These are phyloP conservation scores for Gadopsis marmoratus DNA, from an alignment of 2,797 vertebrate species.

Conservation along the genomic window DNA sequence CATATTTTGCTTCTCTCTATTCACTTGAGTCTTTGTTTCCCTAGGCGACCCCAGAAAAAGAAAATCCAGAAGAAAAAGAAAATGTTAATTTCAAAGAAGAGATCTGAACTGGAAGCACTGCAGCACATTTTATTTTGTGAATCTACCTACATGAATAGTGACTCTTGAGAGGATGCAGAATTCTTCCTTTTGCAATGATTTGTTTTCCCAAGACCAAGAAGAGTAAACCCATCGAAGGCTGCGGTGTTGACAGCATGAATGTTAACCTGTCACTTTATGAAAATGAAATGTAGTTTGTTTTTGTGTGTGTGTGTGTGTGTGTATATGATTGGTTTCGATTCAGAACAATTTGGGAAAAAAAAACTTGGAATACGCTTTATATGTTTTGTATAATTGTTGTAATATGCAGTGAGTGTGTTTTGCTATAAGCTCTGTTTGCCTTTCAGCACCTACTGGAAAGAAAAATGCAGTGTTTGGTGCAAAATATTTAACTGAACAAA, in stretches of 20 bases:
- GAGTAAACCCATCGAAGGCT: neutral
- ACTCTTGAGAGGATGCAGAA: constrained; percentile 30
- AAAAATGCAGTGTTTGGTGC: constrained; percentile 51
- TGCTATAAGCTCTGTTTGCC: constrained; percentile 48
- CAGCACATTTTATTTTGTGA: constrained; percentile 35
- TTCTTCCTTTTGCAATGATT: constrained; percentile 43
- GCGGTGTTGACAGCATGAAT: constrained; percentile 44
- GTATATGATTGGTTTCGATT: constrained; percentile 45
- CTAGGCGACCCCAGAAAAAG: constrained; percentile 82
- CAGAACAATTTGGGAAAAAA: constrained; percentile 31
- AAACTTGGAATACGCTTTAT: constrained; percentile 61
- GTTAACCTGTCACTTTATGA: constrained; percentile 68
- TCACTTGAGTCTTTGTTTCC: constrained; percentile 69
- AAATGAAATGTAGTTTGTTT: constrained; percentile 37
- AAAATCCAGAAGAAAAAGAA: constrained; percentile 82
- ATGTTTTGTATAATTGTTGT: constrained; percentile 75
- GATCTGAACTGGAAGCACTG: constrained; percentile 53
- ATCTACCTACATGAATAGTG: constrained; percentile 19
- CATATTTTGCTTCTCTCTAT: constrained; percentile 30
- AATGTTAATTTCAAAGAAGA: constrained; percentile 65
- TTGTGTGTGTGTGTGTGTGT: constrained; percentile 26
- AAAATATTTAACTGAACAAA: constrained; percentile 52
- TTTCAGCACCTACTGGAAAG: constrained; percentile 18
- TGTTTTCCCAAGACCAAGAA: constrained; percentile 32
- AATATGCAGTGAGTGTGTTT: constrained; percentile 67